Base-by-base conservation (phyloP, 2,888 invertebrate species). In the Melipona beecheii region DNA sequence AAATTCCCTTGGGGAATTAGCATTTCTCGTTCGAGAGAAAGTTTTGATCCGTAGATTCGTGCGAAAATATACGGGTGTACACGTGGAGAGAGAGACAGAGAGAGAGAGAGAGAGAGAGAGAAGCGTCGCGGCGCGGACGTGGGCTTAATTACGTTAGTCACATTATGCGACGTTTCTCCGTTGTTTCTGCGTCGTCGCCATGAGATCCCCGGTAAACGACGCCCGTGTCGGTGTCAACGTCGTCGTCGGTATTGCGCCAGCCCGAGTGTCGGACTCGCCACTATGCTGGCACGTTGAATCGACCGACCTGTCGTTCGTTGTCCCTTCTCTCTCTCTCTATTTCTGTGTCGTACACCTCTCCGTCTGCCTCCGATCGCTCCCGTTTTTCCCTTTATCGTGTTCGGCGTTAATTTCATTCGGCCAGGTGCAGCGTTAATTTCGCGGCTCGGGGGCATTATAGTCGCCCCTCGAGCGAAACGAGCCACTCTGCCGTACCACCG, bases 341-440 rank as follows among this genome's bases (percentile, higher is more conserved):
- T 56, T 31, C 27, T 19, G 11, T 17, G 60, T 56, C 19, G 17
- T 49, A 49, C 24, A 15, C n/a, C 49, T 24, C 24, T 49, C 17
- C 24, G 66, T 50, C 66, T 52, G n/a, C 4, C 62, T 60, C 65
- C 75, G 68, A 69, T 69, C 75, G 60, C 54, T 56, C 83, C 17
- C 64, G 65, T 72, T 84, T 77, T 76, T 79, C 50, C 89, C 85
- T 88, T 89, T 86, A 86, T 88, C 85, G 75, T 65, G 74, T 43
- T 4, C 70, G 64, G 81, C 75, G 81, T 88, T 91, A 91, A 91
- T 91, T 91, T 88, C 87, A 88, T 90, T 91, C 86, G 73, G 76
- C 81, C 89, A 90, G 89, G 89, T 90, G 89, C 89, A 75, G 75
- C 68, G 83, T 81, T 86, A 89, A 89, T 90, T 89, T 81, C 58